phyloP scores from a whole-genome alignment of 2,113 vertebrate species.

The Zosterops pallidus region DNA sequence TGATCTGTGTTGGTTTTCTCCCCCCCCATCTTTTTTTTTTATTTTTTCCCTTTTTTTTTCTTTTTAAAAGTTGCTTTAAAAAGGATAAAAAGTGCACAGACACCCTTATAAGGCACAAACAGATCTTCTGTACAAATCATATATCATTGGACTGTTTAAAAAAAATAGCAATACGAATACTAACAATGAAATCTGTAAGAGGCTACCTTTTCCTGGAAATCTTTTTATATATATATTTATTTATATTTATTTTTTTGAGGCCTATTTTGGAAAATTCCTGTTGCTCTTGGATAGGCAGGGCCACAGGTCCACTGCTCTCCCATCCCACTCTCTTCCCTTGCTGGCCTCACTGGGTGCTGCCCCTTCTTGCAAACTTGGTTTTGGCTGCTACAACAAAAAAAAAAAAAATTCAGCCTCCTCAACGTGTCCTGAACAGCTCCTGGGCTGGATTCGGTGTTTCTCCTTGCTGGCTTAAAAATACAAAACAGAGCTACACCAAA shows the following conservation, averaged over 20 bases:
- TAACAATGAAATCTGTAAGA: constrained; percentile 51
- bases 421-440: neutral
- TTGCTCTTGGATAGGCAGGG: neutral
- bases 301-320: neutral
- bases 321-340: neutral
- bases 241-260: neutral
- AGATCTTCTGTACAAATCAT: constrained; percentile 75
- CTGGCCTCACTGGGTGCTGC: neutral
- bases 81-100: constrained; percentile 84
- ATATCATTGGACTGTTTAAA: constrained; percentile 45
- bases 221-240: neutral
- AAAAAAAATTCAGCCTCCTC: neutral
- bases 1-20: constrained; percentile 49
- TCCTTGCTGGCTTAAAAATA: neutral
- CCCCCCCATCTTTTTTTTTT: neutral
- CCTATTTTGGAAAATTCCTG: constrained; percentile 18
- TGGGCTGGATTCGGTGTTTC: neutral
- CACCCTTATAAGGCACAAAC: constrained; percentile 84
- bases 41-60: neutral
- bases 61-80: constrained; percentile 74
- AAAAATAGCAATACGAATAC: constrained; percentile 61
- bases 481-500: neutral
- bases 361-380: neutral
- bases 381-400: neutral
- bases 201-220: constrained; percentile 51